These are phyloP conservation scores for Neomorphus geoffroyi DNA, from an alignment of 2,797 vertebrate species.

Conservation along the genomic window DNA sequence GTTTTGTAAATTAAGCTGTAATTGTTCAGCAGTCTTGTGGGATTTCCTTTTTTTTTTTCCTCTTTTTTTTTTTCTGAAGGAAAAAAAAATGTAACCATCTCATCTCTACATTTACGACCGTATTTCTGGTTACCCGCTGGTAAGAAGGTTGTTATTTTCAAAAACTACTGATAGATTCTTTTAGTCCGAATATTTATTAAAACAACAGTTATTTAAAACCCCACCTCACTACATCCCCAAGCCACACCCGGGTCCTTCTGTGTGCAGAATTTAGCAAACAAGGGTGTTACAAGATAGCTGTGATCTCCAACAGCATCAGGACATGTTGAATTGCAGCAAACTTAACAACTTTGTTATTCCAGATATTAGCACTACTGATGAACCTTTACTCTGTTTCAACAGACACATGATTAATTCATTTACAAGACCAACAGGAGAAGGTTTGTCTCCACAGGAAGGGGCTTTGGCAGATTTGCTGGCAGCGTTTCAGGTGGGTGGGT, in stretches of 20 bases:
- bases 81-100: neutral
- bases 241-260: neutral
- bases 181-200: slow-evolving; percentile 38
- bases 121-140: neutral
- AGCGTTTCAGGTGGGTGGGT: neutral
- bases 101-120: neutral
- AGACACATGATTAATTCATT: slow-evolving; percentile 38
- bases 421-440: slow-evolving; percentile 46
- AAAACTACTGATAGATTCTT: neutral
- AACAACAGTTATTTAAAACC: neutral
- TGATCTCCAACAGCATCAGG: neutral
- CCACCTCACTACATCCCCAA: neutral
- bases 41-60: neutral
- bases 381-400: slow-evolving; percentile 43
- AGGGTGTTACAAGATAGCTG: neutral
- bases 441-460: slow-evolving; percentile 21
- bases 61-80: neutral
- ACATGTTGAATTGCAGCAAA: neutral
- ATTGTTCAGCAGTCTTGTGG: slow-evolving; percentile 16
- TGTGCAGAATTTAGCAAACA: neutral
- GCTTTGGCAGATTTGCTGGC: slow-evolving; percentile 13
- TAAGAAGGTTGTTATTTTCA: slow-evolving; percentile 11
- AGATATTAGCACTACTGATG: slow-evolving; percentile 28
- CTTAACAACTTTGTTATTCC: slow-evolving; percentile 49
- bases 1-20: slow-evolving; percentile 48